phyloP scores from a whole-genome alignment of 1,140 invertebrate genomes.

The Araneus ventricosus region DNA sequence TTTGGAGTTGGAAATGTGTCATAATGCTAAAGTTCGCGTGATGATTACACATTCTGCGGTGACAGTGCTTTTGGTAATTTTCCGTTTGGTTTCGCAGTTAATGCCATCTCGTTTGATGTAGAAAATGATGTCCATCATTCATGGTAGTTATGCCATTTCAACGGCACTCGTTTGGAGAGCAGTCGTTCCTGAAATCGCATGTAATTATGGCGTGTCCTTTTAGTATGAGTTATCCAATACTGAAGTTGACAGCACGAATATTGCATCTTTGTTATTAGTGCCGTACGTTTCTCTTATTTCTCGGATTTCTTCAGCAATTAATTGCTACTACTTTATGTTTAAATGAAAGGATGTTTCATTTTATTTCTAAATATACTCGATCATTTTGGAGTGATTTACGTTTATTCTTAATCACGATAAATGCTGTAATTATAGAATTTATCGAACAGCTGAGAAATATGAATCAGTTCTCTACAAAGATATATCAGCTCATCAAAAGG shows the following conservation, averaged over 20 bases:
- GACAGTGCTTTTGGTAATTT: conserved; percentile 1
- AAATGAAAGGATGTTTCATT: background rate
- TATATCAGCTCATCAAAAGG: too few species aligned
- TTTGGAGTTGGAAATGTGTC: conserved; percentile 1
- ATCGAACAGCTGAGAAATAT: too few species aligned
- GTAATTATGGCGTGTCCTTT: background rate
- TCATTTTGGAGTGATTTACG: too few species aligned
- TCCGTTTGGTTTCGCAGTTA: conserved; percentile 9
- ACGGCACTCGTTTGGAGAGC: background rate
- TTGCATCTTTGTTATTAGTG: background rate
- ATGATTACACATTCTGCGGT: conserved; percentile 21
- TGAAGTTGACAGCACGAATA: background rate
- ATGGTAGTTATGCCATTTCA: conserved; percentile 1
- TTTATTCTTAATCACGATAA: too few species aligned
- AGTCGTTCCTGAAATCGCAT: background rate
- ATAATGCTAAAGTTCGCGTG: background rate
- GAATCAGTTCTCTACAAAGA: too few species aligned
- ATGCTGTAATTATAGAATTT: too few species aligned
- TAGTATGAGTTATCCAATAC: background rate
- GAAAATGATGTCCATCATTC: conserved; percentile 20
- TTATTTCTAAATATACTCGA: too few species aligned
- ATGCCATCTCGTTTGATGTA: background rate
- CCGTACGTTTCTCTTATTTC: background rate
- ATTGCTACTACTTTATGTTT: background rate
- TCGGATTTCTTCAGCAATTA: background rate